Conservation (phyloP, 2,888 invertebrate species). For the Buathra laborator region DNA sequence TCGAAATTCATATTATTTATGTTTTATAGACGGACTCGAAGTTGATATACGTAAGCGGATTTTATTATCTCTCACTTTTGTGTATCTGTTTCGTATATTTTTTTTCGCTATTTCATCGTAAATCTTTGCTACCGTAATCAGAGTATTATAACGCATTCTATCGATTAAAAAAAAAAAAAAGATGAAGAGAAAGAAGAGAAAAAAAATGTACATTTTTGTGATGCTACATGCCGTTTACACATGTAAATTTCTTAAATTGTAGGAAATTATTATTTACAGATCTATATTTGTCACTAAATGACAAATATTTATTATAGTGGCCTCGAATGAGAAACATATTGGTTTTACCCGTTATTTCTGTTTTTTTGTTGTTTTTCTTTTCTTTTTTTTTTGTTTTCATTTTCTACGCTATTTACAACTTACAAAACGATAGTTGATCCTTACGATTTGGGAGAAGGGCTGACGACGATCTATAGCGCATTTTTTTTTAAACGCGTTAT, state of each 20-base stretch:
- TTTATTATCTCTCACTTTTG: background rate
- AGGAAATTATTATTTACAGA: conserved; percentile 65
- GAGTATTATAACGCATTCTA: conserved; percentile 62
- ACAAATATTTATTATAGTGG: conserved; percentile 39
- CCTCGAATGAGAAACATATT: background rate
- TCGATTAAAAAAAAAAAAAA: conserved; percentile 43
- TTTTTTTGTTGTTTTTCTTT: background rate
- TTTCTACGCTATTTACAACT: conserved; percentile 60
- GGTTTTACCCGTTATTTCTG: conserved; percentile 16
- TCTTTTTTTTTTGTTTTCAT: background rate
- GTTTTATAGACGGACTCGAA: conserved; percentile 45
- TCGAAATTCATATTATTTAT: conserved; percentile 33
- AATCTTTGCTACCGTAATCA: conserved; percentile 52
- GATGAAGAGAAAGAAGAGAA: conserved; percentile 5
- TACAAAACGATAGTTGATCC: conserved; percentile 55
- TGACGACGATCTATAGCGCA: conserved; percentile 13
- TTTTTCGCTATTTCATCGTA: conserved; percentile 27
- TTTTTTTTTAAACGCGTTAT: conserved; percentile 13
- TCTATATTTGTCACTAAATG: conserved; percentile 49
- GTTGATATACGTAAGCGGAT: conserved; percentile 59
- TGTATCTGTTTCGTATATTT: conserved; percentile 9
- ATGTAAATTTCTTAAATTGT: conserved; percentile 47
- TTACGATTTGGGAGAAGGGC: conserved; percentile 44
- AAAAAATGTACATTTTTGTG: conserved; percentile 58
- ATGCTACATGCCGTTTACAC: conserved; percentile 53